phyloP scores from a whole-genome alignment of 2,888 invertebrate species.

The Callosobruchus maculatus region DNA sequence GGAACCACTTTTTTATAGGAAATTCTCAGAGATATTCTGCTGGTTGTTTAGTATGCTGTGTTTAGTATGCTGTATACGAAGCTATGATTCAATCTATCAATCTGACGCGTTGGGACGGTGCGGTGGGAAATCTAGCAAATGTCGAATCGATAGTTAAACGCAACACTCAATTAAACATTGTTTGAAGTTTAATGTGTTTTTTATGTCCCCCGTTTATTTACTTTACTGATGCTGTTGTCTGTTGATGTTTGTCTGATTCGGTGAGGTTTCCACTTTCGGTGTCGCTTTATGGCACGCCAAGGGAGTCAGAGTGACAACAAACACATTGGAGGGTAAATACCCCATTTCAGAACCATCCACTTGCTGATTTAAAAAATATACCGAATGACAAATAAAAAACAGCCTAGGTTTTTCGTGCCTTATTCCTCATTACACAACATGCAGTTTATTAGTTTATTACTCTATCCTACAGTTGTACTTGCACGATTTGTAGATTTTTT shows the following conservation, averaged over 20 bases:
- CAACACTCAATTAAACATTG: conserved; percentile 14
- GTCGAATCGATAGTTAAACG: conserved; percentile 6
- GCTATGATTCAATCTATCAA: background rate
- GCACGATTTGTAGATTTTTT: too few relatives aligned
- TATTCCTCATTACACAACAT: too few relatives aligned
- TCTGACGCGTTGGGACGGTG: background rate
- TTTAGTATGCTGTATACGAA: too few relatives aligned
- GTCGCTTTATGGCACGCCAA: background rate
- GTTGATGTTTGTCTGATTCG: background rate
- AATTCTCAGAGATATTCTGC: too few relatives aligned
- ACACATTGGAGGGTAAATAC: background rate
- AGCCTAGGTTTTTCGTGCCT: too few relatives aligned
- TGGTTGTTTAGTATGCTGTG: too few relatives aligned
- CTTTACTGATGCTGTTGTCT: background rate
- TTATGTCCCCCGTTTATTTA: background rate
- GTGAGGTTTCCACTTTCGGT: background rate
- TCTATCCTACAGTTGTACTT: too few relatives aligned
- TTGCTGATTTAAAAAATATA: too few relatives aligned
- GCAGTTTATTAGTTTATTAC: too few relatives aligned
- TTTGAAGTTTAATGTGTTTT: conserved; percentile 4
- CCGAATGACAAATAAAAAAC: too few relatives aligned
- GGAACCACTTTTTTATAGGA: too few relatives aligned
- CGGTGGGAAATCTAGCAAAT: conserved; percentile 9
- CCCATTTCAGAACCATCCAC: too few relatives aligned
- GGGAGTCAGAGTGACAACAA: background rate